Evolutionary conservation across 2,797 vertebrate genomes (phyloP).

Genomic region (Halcyon smyrnensis): DNA sequence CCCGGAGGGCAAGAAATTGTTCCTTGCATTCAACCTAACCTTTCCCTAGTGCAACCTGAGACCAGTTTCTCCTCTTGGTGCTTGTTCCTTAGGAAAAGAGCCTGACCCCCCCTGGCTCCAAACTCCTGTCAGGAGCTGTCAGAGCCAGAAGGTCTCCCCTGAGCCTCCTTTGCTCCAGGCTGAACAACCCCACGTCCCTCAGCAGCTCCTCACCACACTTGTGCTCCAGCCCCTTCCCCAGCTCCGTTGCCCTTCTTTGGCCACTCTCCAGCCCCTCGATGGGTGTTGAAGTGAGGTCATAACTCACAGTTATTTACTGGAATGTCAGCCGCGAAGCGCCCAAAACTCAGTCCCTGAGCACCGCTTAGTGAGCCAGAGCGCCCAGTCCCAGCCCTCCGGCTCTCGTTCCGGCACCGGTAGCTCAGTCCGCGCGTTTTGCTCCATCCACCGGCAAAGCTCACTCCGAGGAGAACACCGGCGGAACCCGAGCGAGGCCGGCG

Average conservation of each 20-base stretch:
- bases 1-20: background rate
- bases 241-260: background rate
- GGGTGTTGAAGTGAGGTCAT: too few relatives aligned
- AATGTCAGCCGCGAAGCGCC: rapidly evolving
- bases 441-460: rapidly evolving
- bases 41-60: background rate
- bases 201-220: background rate
- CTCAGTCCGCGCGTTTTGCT: rapidly evolving
- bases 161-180: background rate
- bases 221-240: background rate
- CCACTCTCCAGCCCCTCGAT: background rate
- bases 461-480: rapidly evolving
- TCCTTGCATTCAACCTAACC: background rate
- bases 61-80: background rate
- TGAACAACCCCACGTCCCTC: background rate
- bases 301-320: too few relatives aligned
- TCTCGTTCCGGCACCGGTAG: rapidly evolving
- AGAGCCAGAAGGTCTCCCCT: background rate
- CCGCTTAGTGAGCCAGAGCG: rapidly evolving
- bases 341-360: background rate
- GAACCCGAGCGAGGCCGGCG: rapidly evolving
- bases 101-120: background rate
- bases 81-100: background rate
- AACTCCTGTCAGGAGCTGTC: background rate
- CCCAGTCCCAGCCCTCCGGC: background rate